These are phyloP conservation scores for Thera obeliscata DNA, from an alignment of 2,888 invertebrate genomes.

Conservation along the genomic window DNA sequence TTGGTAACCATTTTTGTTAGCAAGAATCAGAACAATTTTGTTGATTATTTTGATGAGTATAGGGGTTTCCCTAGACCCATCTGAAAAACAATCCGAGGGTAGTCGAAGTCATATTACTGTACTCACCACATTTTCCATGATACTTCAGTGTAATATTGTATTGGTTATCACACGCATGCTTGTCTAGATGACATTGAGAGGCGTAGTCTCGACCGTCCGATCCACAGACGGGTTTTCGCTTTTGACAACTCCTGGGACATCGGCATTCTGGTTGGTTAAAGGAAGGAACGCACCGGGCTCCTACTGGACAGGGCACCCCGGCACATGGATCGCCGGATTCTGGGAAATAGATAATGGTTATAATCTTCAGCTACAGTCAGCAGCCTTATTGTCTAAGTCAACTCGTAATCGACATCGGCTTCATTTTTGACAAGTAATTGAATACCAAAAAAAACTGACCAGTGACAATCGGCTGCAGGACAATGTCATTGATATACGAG, in stretches of 20 bases:
- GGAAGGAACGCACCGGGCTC: conserved; percentile 87
- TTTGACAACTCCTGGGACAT: conserved; percentile 86
- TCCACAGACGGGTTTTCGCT: conserved; percentile 93
- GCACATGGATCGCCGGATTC: conserved; percentile 90
- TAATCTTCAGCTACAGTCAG: too few relatives aligned
- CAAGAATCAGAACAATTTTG: too few relatives aligned
- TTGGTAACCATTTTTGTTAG: too few relatives aligned
- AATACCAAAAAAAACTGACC: too few relatives aligned
- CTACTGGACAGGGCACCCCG: conserved; percentile 87
- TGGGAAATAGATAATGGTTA: conserved; percentile 46
- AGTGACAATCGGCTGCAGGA: too few relatives aligned
- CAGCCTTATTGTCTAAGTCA: too few relatives aligned
- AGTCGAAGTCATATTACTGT: neutral
- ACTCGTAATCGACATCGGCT: too few relatives aligned
- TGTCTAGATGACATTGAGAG: conserved; percentile 93
- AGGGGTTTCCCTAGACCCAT: too few relatives aligned
- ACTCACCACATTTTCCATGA: conserved; percentile 94
- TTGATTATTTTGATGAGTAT: too few relatives aligned
- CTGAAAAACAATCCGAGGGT: too few relatives aligned
- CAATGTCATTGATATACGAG: too few relatives aligned
- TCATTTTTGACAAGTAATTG: too few relatives aligned
- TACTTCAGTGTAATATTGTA: conserved; percentile 91
- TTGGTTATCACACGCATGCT: conserved; percentile 90
- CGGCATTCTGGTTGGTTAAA: conserved; percentile 87
- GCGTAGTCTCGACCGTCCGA: conserved; percentile 94